Evolutionary conservation across 2,888 invertebrate species (phyloP).

Genomic region (Didymodactylos carnosus): DNA sequence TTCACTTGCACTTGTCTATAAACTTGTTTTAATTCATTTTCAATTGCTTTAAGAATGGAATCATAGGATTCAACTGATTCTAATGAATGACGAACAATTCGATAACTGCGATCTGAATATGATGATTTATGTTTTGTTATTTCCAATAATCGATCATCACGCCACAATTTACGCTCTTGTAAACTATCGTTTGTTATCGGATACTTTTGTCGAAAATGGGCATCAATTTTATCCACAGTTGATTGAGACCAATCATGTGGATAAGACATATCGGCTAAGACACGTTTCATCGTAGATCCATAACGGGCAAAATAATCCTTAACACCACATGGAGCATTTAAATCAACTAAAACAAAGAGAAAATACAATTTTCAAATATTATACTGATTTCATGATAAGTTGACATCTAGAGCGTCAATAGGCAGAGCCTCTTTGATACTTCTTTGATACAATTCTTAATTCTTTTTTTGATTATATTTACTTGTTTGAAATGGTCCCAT

Average conservation of each 20-base stretch:
- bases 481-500: slow-evolving; percentile 78
- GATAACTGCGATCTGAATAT: background rate
- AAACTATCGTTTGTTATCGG: background rate
- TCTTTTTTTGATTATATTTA: slow-evolving; percentile 59
- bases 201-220: slow-evolving; percentile 18
- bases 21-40: background rate
- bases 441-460: slow-evolving; percentile 44
- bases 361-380: slow-evolving; percentile 43
- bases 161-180: slow-evolving; percentile 22
- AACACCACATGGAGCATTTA: slow-evolving; percentile 14
- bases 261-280: slow-evolving; percentile 17
- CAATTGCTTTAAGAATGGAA: background rate
- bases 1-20: background rate
- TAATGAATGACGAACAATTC: background rate
- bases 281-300: slow-evolving; percentile 22
- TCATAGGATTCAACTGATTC: background rate
- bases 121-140: slow-evolving; percentile 21
- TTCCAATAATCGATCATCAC: slow-evolving; percentile 25
- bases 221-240: slow-evolving; percentile 18
- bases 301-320: slow-evolving; percentile 25
- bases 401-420: too few relatives aligned
- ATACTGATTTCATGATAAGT: slow-evolving; percentile 70
- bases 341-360: background rate
- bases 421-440: background rate
- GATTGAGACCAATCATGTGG: background rate